Evolutionary conservation across 1,140 invertebrate species (phyloP), one percentile per base, ranked within the genome.

Genomic region (Drosophila jambulina): DNA sequence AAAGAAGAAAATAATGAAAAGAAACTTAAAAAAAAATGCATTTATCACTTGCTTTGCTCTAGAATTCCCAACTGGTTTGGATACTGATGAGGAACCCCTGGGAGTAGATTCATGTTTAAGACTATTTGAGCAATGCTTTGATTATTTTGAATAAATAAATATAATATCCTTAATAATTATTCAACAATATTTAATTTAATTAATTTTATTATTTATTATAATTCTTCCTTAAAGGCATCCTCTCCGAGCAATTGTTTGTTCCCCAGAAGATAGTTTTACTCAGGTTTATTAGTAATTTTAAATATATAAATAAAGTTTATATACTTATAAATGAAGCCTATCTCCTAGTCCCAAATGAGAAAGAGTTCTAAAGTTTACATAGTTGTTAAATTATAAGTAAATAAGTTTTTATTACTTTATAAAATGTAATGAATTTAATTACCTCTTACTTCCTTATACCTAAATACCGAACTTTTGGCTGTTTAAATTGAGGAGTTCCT

Each of bases 391-490:
- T n/a, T n/a, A n/a, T n/a, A n/a, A n/a, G n/a, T n/a, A n/a, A n/a
- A n/a, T n/a, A n/a, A n/a, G n/a, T n/a, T n/a, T n/a, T n/a, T n/a
- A n/a, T n/a, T 49, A 12, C 4, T 17, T 25, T 4, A 17, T 4
- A 48, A 17, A 4, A 5, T 5, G 6, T 3, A 29, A n/a, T 13
- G 1, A 3, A 1, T n/a, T 10, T 5, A 4, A 2, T 15, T 21
- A 9, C 13, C 8, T 17, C 10, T 3, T 23, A 1, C 7, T 1
- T 17, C 2, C 8, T 2, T 1, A 10, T 6, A 0, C 0, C 3
- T 10, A 17, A 17, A 17, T 21, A 53, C 9, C 17, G 0, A 27
- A n/a, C 2, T 49, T 15, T 27, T 4, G 4, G 6, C 13, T 32
- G 4, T n/a, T 51, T 34, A 10, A 34, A 49, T 34, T 19, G 13